Base-by-base conservation (phyloP, 2,113 vertebrate species). In the Acanthochromis polyacanthus region DNA sequence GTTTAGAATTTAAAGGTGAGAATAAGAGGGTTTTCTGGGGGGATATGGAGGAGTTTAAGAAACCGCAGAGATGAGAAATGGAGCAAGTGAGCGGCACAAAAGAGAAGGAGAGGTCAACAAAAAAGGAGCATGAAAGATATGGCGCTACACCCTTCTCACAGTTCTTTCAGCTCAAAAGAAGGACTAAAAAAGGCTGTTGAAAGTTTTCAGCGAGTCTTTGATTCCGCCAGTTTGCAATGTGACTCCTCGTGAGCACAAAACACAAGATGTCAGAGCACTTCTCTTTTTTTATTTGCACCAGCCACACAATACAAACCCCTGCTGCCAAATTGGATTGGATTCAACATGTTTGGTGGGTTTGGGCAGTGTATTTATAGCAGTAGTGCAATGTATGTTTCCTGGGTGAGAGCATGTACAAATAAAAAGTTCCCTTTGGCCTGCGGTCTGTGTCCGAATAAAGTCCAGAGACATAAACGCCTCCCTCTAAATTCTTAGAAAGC, bases 321-420 rank as follows among this genome's bases (percentile, higher is more conserved):
- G 36, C 71, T 86, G 83, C 84, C 88, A 89, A 80, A 76, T n/a
- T 64, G 75, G 75, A 87, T 84, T 86, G 0, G 40, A 57, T 77
- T 89, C 89, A 90, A 87, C 83, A 78, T 83, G 84, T 80, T 82
- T 46, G 59, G 50, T 89, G 73, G 71, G 79, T 87, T 90, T 51
- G 81, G 80, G 32, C 22, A 14, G 78, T 11, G 74, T 93, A 93
- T 87, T 91, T 91, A 82, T 92, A 91, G 88, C 63, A 52, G 59
- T 62, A 48, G 62, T 53, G 82, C 83, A 71, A 90, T 57, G 53
- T 86, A 85, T 88, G 91, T 91, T 88, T 93, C 89, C 89, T 89
- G 81, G 76, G 60, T 91, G 90, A 91, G 83, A 73, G 74, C 80
- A 88, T 73, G 51, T 32, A 64, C 80, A 81, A 77, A 89, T 85